Percentiles rank a stretch among this genome's conserved stretches.
These are phyloP conservation scores for Leptinotarsa rubiginosa DNA, from an alignment of 2,888 invertebrate genomes.

Conservation along the genomic window DNA sequence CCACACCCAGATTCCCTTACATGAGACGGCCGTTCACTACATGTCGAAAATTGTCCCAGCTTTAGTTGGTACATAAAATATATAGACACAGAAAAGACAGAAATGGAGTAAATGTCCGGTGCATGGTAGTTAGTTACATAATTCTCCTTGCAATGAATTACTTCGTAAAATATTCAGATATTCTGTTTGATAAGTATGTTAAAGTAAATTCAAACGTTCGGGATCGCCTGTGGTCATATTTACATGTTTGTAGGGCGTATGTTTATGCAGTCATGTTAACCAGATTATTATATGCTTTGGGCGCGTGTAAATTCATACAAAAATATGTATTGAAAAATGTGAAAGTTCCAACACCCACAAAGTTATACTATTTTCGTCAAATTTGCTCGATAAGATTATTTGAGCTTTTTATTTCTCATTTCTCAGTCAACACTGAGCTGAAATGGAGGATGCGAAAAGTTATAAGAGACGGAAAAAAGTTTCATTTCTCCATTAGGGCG, in stretches of 20 bases:
- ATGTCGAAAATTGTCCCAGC: background rate
- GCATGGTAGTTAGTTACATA: constrained; percentile 36
- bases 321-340: background rate
- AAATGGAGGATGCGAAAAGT: no score
- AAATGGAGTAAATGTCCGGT: constrained; percentile 38
- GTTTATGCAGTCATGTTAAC: background rate
- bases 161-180: constrained; percentile 42
- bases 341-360: background rate
- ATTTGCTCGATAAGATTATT: no score
- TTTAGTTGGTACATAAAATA: background rate
- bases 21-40: constrained; percentile 6
- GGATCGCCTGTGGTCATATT: constrained; percentile 27
- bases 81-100: constrained; percentile 27
- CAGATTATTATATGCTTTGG: background rate
- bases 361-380: no score
- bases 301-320: background rate
- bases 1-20: constrained; percentile 6
- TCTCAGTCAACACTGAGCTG: no score
- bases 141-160: constrained; percentile 39
- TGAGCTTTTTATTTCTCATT: no score
- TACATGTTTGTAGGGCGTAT: constrained; percentile 2
- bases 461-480: no score
- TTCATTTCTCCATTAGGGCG: no score
- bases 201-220: constrained; percentile 31
- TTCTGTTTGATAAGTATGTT: constrained; percentile 34